These are phyloP conservation scores for Drosophila parvula DNA, from an alignment of 1,140 invertebrate species.

Conservation along the genomic window DNA sequence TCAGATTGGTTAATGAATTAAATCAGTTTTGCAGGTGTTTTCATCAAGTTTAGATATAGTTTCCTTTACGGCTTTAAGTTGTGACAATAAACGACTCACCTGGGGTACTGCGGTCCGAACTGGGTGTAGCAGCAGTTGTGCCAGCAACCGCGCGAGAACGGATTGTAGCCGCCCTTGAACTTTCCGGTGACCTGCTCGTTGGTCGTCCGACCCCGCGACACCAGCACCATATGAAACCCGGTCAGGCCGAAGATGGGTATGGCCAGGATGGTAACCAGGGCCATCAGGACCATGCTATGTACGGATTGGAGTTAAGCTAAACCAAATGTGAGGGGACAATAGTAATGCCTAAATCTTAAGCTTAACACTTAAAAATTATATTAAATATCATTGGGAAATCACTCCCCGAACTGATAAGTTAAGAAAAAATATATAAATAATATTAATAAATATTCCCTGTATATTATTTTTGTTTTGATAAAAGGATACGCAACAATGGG, in stretches of 20 bases:
- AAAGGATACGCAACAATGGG: constrained; percentile 93
- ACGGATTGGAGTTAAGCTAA: constrained; percentile 84
- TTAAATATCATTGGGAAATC: not conserved
- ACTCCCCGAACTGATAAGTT: not conserved
- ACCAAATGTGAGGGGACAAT: constrained; percentile 17
- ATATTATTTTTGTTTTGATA: constrained; percentile 27
- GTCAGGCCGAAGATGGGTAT: constrained; percentile 99
- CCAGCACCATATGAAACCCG: constrained; percentile 98
- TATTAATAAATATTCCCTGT: not conserved
- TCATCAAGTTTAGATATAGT: too few relatives aligned
- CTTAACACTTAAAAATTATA: too few relatives aligned
- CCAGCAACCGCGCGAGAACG: constrained; percentile 96
- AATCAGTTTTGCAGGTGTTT: too few relatives aligned
- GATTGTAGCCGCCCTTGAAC: constrained; percentile 98
- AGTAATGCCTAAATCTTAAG: too few relatives aligned
- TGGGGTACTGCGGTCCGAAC: constrained; percentile 98
- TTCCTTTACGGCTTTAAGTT: too few relatives aligned
- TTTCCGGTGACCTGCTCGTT: constrained; percentile 99
- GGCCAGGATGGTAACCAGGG: constrained; percentile 94
- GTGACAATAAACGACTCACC: constrained; percentile 85
- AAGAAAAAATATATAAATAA: not conserved
- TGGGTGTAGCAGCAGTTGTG: constrained; percentile 97
- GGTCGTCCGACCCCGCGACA: constrained; percentile 98
- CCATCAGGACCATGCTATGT: constrained; percentile 95
- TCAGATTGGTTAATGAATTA: not conserved